Base-by-base conservation (phyloP, 2,797 vertebrate genomes). In the Brachyrhaphis roseni region DNA sequence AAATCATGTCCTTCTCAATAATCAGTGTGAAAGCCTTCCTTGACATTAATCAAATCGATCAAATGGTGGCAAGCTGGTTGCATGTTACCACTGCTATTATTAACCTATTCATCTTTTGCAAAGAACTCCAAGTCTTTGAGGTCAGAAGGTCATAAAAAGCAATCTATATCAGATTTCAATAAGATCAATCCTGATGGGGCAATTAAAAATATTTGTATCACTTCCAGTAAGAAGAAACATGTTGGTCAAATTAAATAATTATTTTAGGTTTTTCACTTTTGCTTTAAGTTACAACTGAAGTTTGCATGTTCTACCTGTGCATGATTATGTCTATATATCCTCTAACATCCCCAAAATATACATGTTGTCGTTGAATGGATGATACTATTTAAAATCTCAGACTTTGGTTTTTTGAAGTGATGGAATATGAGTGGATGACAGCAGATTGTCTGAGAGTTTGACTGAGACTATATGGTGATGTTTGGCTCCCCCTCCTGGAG, bases 401-500 rank as follows among this genome's bases (percentile, higher is more conserved):
- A 26, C 49, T 10, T 53, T 53, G 2, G 2, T 51, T 51, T 51
- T 8, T 51, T 23, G 2, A 23, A 55, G 23, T n/a, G 53, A n/a
- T 55, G 11, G 23, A 55, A n/a, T 26, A 64, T 36, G 13, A 36
- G 26, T 36, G 31, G 59, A 64, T 16, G 31, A 64, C 31, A 6
- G 49, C 49, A 51, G 20, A 15, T 8, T 8, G 8, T 36, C 15
- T 36, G 28, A 62, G 15, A 68, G 23, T 41, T 46, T 45, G 43
- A 76, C 16, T 47, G 41, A 70, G 72, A 68, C 34, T 59, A 84
- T 84, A 87, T 2, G 41, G 85, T 81, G 89, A 84, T 79, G 64
- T 90, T 73, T 93, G 90, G 73, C 88, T 73, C 92, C 88, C 76
- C 41, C 93, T 91, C 8, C 74, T 91, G 92, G 82, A 23, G 0